Evolutionary conservation across 2,797 vertebrate genomes (phyloP), one percentile per base, ranked within the genome.

Genomic region (Avahi laniger): DNA sequence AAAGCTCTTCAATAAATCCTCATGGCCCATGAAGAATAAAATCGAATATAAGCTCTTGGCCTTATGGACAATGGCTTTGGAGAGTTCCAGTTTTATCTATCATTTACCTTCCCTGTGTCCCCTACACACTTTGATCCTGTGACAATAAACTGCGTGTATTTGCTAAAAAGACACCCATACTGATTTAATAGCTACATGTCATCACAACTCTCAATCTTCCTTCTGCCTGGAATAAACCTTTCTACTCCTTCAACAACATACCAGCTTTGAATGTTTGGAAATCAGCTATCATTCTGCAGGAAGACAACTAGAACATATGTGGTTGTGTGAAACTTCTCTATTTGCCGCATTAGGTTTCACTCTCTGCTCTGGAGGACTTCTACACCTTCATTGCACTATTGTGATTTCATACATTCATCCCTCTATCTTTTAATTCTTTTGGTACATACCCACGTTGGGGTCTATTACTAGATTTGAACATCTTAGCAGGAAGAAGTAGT

Each of bases 61-160:
- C 4, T 75, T 14, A 48, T 2, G 1, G 33, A 70, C 18, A 63
- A n/a, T 15, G 38, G 5, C 13, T 69, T 52, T 54, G 41, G 20
- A 57, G 30, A 85, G n/a, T 78, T 69, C 46, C 41, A 84, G 6
- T 41, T 70, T 70, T 15, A 28, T 28, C 26, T 38, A 0, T 22
- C 15, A 11, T 41, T 61, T 38, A 1, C 52, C 38, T 84, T 75
- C 30, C 26, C 24, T 2, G 2, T 12, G 28, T 7, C 1, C 15
- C 3, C 14, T 72, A 12, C 24, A n/a, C 18, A 14, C 22, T 3
- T 2, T 26, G 5, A 12, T 43, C 57, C 38, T 50, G 13, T 5
- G 30, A n/a, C 5, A 67, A 8, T 26, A n/a, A 43, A 24, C 5
- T 12, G 5, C 33, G 2, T n/a, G 2, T 4, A 4, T 11, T 35